Conservation (phyloP, 2,113 vertebrate species). For the Pygoscelis adeliae region DNA sequence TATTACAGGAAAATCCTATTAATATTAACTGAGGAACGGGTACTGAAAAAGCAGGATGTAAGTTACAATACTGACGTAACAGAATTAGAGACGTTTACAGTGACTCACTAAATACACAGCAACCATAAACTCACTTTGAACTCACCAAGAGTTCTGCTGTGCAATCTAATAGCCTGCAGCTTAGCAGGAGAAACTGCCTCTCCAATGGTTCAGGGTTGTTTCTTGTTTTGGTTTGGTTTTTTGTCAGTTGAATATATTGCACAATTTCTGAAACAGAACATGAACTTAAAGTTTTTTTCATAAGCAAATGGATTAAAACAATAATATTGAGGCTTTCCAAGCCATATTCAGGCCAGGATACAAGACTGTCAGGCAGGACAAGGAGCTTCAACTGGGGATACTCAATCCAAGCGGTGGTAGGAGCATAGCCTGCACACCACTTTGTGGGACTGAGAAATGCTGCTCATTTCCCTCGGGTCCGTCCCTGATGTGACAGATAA, state of each 20-base stretch:
- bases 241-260: background rate
- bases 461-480: background rate
- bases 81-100: background rate
- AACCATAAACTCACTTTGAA: conserved; percentile 7
- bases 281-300: background rate
- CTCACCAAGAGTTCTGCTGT: background rate
- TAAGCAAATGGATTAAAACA: background rate
- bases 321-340: background rate
- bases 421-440: background rate
- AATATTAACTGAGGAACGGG: background rate
- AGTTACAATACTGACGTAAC: background rate
- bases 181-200: background rate
- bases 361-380: background rate
- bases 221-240: background rate
- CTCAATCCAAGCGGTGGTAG: rapidly evolving
- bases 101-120: conserved; percentile 18
- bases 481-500: background rate
- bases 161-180: background rate
- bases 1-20: background rate
- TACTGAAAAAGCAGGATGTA: background rate
- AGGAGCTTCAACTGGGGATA: background rate
- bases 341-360: background rate
- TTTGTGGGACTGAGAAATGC: background rate
- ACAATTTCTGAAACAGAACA: background rate
- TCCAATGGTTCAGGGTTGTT: background rate